A percentile compares a stretch with the other conserved stretches of the same genome.
Conservation (phyloP, 1,140 invertebrate species). For the Drosophila ambigua region DNA sequence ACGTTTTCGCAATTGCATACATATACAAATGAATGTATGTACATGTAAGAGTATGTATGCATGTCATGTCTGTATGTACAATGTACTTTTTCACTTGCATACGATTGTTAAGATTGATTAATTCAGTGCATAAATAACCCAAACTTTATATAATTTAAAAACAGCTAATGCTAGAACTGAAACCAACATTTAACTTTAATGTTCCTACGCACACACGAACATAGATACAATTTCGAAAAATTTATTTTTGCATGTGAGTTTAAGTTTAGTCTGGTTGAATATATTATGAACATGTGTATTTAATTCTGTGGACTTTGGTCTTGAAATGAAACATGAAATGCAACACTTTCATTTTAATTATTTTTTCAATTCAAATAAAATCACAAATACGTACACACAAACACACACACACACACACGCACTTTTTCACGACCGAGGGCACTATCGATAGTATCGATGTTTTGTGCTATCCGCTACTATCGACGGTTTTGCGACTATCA, state of each 20-base stretch:
- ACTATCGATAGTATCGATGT: no score
- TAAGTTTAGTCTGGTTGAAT: no score
- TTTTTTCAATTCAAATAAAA: constrained; percentile 14
- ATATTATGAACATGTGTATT: no score
- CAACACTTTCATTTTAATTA: constrained; percentile 3
- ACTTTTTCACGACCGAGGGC: constrained; percentile 18
- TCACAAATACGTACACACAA: constrained; percentile 25
- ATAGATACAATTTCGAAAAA: no score
- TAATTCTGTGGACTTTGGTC: no score
- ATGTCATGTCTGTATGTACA: constrained; percentile 15
- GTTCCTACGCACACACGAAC: no score
- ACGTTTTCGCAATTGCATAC: constrained; percentile 1
- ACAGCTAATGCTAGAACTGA: no score
- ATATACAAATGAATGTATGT: not conserved
- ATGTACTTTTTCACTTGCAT: not conserved
- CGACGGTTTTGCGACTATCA: no score
- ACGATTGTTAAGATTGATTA: no score
- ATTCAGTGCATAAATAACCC: not conserved
- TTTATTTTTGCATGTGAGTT: no score
- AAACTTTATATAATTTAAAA: constrained; percentile 34
- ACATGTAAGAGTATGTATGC: not conserved
- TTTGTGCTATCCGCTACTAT: no score
- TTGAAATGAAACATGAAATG: not conserved
- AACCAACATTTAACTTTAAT: no score
- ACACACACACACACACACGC: constrained; percentile 33